Percentiles rank a stretch among this genome's conserved stretches.
These are phyloP conservation scores for Lepidonotus clava DNA, from an alignment of 2,888 invertebrate species.

Conservation along the genomic window DNA sequence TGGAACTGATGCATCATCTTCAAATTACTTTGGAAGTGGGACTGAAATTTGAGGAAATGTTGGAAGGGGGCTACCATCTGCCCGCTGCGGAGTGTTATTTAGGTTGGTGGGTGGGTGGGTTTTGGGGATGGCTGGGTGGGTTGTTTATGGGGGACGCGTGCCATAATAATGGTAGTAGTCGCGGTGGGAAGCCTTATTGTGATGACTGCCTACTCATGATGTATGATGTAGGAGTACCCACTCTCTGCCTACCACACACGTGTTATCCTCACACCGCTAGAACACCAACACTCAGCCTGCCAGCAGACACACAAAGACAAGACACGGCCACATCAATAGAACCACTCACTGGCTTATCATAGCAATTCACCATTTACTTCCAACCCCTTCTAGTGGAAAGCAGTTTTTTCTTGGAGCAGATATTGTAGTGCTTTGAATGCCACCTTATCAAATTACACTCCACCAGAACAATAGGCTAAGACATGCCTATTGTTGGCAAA, in stretches of 20 bases:
- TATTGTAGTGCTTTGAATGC: background rate
- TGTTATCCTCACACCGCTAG: conserved; percentile 31
- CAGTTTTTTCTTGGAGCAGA: background rate
- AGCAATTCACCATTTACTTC: background rate
- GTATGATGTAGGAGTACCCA: background rate
- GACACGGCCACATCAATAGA: background rate
- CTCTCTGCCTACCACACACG: background rate
- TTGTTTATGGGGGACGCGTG: conserved; percentile 28
- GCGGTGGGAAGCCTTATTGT: conserved; percentile 30
- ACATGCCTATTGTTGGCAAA: too few species aligned
- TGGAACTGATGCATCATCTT: conserved; percentile 48
- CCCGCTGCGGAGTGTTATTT: conserved; percentile 5
- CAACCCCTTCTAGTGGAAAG: background rate
- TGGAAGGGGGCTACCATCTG: conserved; percentile 4
- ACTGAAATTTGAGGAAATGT: conserved; percentile 54
- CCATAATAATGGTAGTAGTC: background rate
- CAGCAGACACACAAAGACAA: background rate
- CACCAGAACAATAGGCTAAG: background rate
- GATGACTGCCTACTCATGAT: background rate
- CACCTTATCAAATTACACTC: background rate
- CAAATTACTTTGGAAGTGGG: conserved; percentile 49
- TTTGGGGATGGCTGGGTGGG: background rate
- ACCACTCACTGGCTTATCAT: background rate
- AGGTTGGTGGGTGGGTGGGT: background rate
- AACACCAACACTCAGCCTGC: too few species aligned